A percentile compares a stretch with the other conserved stretches of the same genome.
These are phyloP conservation scores for Rattus rattus DNA, from an alignment of 2,113 vertebrate genomes.

Conservation along the genomic window DNA sequence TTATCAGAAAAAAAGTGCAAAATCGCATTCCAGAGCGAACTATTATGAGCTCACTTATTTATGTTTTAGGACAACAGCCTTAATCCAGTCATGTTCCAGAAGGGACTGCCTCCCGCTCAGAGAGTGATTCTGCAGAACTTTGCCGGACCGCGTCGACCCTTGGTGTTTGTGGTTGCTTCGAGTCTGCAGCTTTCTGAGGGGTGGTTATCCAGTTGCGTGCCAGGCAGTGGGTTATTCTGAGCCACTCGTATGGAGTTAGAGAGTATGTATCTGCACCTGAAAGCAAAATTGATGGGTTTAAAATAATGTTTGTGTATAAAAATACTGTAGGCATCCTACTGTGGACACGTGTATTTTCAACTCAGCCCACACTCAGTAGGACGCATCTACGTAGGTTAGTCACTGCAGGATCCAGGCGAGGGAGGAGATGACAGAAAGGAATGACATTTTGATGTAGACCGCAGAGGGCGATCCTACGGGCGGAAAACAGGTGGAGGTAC, in stretches of 20 bases:
- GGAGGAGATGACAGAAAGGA: not conserved
- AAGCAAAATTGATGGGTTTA: not conserved
- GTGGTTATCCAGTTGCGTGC: accelerated
- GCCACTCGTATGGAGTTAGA: not conserved
- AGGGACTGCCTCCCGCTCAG: not conserved
- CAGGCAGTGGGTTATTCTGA: not conserved
- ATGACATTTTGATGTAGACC: not conserved
- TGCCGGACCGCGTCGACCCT: not conserved
- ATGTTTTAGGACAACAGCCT: not conserved
- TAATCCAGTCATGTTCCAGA: not conserved
- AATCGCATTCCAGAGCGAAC: not conserved
- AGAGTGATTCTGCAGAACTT: not conserved
- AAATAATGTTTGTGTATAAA: not conserved
- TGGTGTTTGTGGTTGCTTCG: not conserved
- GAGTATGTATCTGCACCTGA: not conserved
- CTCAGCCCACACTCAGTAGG: not conserved
- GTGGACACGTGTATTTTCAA: not conserved
- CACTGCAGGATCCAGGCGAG: not conserved
- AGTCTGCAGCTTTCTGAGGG: not conserved
- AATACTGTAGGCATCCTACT: not conserved
- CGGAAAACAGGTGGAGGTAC: accelerated
- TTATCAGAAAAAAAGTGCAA: not conserved
- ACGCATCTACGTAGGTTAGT: not conserved
- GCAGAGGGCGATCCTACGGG: not conserved
- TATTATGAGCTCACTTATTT: not conserved